Evolutionary conservation across 1,140 invertebrate species (phyloP).

Genomic region (Paraescarpia echinospica): DNA sequence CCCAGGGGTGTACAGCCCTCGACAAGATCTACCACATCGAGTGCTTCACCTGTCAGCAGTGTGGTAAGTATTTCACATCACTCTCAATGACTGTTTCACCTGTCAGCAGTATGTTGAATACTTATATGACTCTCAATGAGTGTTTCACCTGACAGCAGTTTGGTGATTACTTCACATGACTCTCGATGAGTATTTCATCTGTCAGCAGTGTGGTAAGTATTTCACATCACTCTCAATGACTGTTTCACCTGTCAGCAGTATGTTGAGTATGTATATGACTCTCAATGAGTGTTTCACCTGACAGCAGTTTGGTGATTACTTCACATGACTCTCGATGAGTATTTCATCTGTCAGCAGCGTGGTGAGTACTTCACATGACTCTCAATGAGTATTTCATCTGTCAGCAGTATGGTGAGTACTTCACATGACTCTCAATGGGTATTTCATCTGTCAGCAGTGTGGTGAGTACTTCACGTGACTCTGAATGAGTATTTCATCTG

Average conservation of each 20-base stretch:
- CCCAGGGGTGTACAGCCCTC: constrained; percentile 93
- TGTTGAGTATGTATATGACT: constrained; percentile 56
- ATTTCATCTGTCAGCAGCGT: constrained; percentile 90
- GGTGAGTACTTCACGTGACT: constrained; percentile 56
- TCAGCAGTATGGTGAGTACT: constrained; percentile 73
- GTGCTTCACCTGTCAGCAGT: constrained; percentile 91
- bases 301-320: constrained; percentile 72
- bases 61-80: constrained; percentile 62
- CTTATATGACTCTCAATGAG: constrained; percentile 69
- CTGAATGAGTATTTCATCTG: constrained; percentile 92
- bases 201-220: constrained; percentile 76
- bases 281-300: constrained; percentile 95
- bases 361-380: constrained; percentile 56
- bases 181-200: constrained; percentile 92
- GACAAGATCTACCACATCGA: constrained; percentile 92
- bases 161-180: constrained; percentile 57
- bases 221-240: constrained; percentile 69
- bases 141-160: constrained; percentile 93
- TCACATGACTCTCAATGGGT: constrained; percentile 72
- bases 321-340: constrained; percentile 72
- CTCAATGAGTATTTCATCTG: constrained; percentile 92
- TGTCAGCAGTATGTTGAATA: constrained; percentile 80
- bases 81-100: constrained; percentile 89
- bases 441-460: constrained; percentile 90
- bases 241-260: constrained; percentile 91